Conservation (phyloP, 1,140 invertebrate genomes). For the Drosophila sturtevanti region DNA sequence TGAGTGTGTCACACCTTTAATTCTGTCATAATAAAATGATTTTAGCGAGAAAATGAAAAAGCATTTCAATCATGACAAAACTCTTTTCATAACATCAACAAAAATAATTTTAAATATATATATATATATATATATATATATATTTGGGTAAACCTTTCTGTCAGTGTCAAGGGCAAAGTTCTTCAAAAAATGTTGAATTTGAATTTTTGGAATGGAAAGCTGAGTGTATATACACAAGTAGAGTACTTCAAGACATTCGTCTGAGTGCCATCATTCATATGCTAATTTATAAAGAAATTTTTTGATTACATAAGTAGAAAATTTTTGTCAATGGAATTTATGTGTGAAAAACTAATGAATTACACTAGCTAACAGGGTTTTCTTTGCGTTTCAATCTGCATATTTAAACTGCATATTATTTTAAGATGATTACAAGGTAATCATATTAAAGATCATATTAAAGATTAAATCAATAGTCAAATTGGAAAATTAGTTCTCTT, state of each 20-base stretch:
- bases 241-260: constrained; percentile 14
- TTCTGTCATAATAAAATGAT: constrained; percentile 56
- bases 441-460: no score
- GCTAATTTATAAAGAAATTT: constrained; percentile 45
- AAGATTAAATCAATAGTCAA: no score
- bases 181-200: constrained; percentile 4
- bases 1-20: not conserved
- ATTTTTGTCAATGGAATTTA: no score
- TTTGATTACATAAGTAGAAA: no score
- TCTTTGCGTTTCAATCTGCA: no score
- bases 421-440: no score
- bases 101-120: no score
- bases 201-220: not conserved
- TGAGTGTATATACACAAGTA: constrained; percentile 3
- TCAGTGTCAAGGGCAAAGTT: constrained; percentile 9
- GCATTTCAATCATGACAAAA: constrained; percentile 75
- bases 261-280: constrained; percentile 53
- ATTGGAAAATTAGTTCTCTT: no score
- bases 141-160: constrained; percentile 27
- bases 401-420: no score
- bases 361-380: no score
- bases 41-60: constrained; percentile 61
- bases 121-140: no score
- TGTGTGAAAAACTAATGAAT: no score
- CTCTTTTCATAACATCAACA: constrained; percentile 52